Base-by-base conservation (phyloP, 2,797 vertebrate genomes). In the Manis crassicaudata region DNA sequence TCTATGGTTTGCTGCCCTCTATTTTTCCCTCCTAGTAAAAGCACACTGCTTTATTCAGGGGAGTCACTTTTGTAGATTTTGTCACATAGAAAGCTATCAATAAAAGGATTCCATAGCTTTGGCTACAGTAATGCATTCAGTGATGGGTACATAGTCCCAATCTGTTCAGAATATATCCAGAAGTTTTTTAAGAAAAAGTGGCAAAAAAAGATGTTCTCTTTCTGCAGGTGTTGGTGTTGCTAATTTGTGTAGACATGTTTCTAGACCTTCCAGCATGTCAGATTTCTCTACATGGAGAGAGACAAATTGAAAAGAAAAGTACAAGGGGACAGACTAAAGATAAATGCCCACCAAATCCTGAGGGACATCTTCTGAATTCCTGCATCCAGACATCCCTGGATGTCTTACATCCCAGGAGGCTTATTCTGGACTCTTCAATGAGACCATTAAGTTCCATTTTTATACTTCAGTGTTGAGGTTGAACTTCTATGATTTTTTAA, bases 401-500 rank as follows among this genome's bases (percentile, higher is more conserved):
- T 43, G 8, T 43, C 43, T 43, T 43, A 43, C 43, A 46, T 23
- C 25, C 13, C 5, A 6, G 7, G 27, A 37, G 27, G 58, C 13
- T 73, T 40, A 82, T 6, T 9, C 7, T 29, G 62, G 23, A 79
- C 12, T 90, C 35, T 67, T 60, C 43, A 56, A 14, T 62, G 52
- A 87, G 4, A 77, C 12, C 13, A 29, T 16, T 46, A n/a, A 27
- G n/a, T 35, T 46, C 14, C 12, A 46, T 67, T 63, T 72, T 79
- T 73, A 63, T 43, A 20, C 21, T 52, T 65, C 58, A 16, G 7
- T 23, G 21, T 29, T 79, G 27, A 5, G 65, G 32, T 27, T 82
- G n/a, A 94, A 32, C 63, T 87, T 79, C 16, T 90, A 13, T 63
- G 58, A 68, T 12, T 79, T 94, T 94, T 43, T n/a, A 68, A 82